Evolutionary conservation across 2,888 invertebrate species (phyloP), one percentile per base, ranked within the genome.

Genomic region (Chrysopilus asiliformis): DNA sequence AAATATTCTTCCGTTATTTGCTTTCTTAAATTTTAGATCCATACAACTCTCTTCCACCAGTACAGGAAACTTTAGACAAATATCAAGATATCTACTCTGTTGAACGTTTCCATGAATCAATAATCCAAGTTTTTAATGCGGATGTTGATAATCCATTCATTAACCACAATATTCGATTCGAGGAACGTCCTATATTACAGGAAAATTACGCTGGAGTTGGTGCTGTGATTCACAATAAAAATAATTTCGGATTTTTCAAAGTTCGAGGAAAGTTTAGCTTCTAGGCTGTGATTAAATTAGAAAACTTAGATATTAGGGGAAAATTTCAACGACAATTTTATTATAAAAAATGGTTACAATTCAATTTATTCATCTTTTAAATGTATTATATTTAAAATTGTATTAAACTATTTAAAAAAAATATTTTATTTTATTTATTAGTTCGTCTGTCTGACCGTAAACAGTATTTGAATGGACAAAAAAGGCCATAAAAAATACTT

Each of bases 241-340:
- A 82, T 47, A 71, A 76, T 45, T 68, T 89, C 56, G 89, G 89
- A 3, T 89, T 84, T 65, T 86, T 84, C 63, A 83, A 85, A 66
- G 82, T 85, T 42, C 69, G 87, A 47, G 85, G 86, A 46, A 83
- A 82, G 58, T 76, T 87, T 53, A 85, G 86, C 58, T 84, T 83
- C 57, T 83, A 76, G 68, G 43, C 4, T 9, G n/a, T 22, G 10
- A 8, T 22, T 22, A 22, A 22, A 22, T 22, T 8, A 22, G 22
- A 8, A 22, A 22, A 22, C 10, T 22, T 22, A 22, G 7, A 22
- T 22, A n/a, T n/a, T n/a, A n/a, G n/a, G n/a, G n/a, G n/a, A n/a
- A n/a, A n/a, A n/a, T n/a, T n/a, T n/a, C n/a, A n/a, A n/a, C n/a
- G n/a, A n/a, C n/a, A n/a, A n/a, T n/a, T n/a, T n/a, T n/a, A n/a